phyloP scores from a whole-genome alignment of 2,888 invertebrate genomes.

The Acrocyrtus sp. region DNA sequence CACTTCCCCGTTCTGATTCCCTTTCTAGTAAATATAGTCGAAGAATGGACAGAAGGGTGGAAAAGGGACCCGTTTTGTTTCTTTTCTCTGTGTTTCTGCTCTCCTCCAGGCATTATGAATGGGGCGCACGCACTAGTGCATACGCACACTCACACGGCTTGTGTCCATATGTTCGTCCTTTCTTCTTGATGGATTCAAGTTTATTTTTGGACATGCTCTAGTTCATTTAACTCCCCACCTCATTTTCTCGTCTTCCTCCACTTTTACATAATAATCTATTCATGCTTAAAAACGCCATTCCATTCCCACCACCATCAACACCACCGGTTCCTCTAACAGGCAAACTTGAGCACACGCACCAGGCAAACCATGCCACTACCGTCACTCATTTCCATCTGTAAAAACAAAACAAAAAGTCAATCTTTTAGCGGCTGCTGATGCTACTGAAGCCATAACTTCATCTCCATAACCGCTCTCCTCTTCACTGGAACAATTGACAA shows the following conservation, averaged over 20 bases:
- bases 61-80: slow-evolving; percentile 12
- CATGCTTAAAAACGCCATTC: too few relatives aligned
- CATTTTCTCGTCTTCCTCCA: neutral
- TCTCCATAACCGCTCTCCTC: too few relatives aligned
- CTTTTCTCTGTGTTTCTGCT: neutral
- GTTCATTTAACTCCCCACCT: slow-evolving; percentile 3
- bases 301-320: neutral
- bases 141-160: too few relatives aligned
- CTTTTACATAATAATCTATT: neutral
- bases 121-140: too few relatives aligned
- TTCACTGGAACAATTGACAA: neutral
- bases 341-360: neutral
- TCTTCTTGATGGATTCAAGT: neutral
- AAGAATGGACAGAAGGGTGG: slow-evolving; percentile 17
- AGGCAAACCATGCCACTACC: too few relatives aligned
- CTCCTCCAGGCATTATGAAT: slow-evolving; percentile 19
- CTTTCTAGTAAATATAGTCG: too few relatives aligned
- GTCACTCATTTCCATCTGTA: neutral
- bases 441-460: too few relatives aligned
- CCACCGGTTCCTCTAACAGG: neutral
- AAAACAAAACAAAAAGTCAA: too few relatives aligned
- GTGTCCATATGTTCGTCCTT: slow-evolving; percentile 24
- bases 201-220: slow-evolving; percentile 8
- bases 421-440: too few relatives aligned
- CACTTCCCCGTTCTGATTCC: too few relatives aligned